These are phyloP conservation scores for Ciconia boyciana DNA, from an alignment of 2,113 vertebrate genomes.

Conservation along the genomic window DNA sequence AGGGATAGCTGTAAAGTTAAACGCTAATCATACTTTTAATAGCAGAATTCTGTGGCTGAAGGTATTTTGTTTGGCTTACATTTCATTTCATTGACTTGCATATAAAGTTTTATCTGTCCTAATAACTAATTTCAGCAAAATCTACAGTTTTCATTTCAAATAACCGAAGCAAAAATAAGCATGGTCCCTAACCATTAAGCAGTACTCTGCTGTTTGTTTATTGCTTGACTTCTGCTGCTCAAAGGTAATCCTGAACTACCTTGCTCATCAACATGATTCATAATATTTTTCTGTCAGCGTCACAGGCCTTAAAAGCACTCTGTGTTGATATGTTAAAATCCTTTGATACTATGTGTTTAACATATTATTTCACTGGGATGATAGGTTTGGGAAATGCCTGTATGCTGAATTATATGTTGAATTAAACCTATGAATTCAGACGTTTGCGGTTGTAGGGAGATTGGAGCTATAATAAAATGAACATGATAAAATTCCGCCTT, in stretches of 20 bases:
- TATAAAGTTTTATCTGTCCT: background rate
- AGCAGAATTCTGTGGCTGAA: background rate
- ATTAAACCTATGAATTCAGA: background rate
- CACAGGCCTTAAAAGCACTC: background rate
- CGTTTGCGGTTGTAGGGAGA: background rate
- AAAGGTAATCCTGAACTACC: background rate
- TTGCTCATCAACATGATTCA: background rate
- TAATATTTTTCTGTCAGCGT: background rate
- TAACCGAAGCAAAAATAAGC: background rate
- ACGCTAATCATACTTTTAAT: background rate
- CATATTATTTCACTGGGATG: background rate
- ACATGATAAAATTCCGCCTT: background rate
- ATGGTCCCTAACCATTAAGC: background rate
- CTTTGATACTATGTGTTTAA: background rate
- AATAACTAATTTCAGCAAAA: background rate
- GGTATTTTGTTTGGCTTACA: background rate
- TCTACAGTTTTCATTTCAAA: background rate
- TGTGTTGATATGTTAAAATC: background rate
- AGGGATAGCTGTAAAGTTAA: background rate
- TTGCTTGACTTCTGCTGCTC: background rate
- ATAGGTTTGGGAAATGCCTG: background rate
- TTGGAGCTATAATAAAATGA: background rate
- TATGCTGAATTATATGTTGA: background rate
- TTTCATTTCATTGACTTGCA: background rate
- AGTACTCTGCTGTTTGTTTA: background rate